Evolutionary conservation across 2,888 invertebrate genomes (phyloP), one percentile per base, ranked within the genome.

Genomic region (Auanema freiburgensis): DNA sequence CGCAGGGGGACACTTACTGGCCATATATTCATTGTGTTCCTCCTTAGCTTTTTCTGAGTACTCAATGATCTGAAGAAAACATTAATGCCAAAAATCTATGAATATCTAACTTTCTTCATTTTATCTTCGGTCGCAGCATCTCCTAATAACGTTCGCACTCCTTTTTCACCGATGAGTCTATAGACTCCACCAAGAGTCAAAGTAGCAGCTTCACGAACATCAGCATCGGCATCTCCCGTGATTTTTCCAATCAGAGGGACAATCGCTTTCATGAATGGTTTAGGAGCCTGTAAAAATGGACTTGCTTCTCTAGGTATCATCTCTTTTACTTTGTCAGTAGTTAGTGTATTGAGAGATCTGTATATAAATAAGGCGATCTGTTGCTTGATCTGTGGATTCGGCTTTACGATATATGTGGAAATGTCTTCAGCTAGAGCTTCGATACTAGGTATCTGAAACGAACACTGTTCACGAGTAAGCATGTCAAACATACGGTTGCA

Each of bases 181-280:
- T 93, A 90, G 0, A 93, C 89, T 0, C 93, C 93, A 11, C 97
- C 98, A 11, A 98, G 85, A 0, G 95, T 94, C 84, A 93, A 92
- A 0, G 92, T 92, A 0, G 94, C 90, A 62, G 91, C 90, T 83
- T 98, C 97, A 78, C 97, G 88, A 0, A 97, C 56, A n/a, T 94
- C 93, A 6, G 58, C 25, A 18, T 53, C 51, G 87, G 87, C 81
- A 85, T 88, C 86, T 24, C 33, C n/a, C 23, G 51, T 33, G 52
- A 40, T n/a, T 65, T 77, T 77, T n/a, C 66, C 66, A 16, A 77
- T 52, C 2, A 72, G 57, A 6, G 75, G 76, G 54, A 84, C 81
- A 57, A 84, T 84, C 0, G 79, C 69, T 71, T 86, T 87, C 21
- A 86, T 77, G 52, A 85, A 74, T 74, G 86, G 86, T 76, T 86